phyloP scores from a whole-genome alignment of 2,888 invertebrate species.

The Helleia helle region DNA sequence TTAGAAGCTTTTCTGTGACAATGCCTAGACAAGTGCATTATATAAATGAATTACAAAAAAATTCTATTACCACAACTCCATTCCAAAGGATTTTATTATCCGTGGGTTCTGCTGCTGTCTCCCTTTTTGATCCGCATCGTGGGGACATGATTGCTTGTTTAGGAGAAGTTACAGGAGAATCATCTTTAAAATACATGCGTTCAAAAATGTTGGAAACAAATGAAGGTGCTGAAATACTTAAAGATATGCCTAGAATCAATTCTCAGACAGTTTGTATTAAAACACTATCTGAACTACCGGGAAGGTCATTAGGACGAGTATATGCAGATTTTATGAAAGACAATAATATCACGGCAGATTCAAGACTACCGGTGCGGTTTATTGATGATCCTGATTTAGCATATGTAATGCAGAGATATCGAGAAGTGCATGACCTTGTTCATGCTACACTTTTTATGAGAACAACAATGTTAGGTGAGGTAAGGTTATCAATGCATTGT shows the following conservation, averaged over 20 bases:
- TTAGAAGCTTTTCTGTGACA: constrained; percentile 12
- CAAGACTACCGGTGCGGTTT: constrained; percentile 91
- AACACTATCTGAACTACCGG: constrained; percentile 80
- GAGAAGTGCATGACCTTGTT: constrained; percentile 96
- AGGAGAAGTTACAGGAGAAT: constrained; percentile 90
- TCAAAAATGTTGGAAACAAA: constrained; percentile 82
- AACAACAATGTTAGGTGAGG: constrained; percentile 91
- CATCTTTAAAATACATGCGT: constrained; percentile 81
- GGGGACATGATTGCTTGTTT: constrained; percentile 96
- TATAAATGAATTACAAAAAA: constrained; percentile 74
- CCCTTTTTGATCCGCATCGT: constrained; percentile 85
- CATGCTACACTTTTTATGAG: constrained; percentile 95
- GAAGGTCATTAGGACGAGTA: constrained; percentile 87
- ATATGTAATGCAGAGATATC: constrained; percentile 97
- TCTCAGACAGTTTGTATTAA: constrained; percentile 85
- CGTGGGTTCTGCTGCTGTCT: constrained; percentile 89
- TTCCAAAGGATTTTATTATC: constrained; percentile 87
- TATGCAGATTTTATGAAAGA: constrained; percentile 88
- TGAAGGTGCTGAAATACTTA: constrained; percentile 85
- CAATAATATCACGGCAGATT: constrained; percentile 95
- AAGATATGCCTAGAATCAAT: constrained; percentile 90
- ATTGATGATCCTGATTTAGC: constrained; percentile 91
- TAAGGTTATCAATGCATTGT: too few relatives aligned
- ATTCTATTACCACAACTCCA: constrained; percentile 76
- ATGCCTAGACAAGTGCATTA: constrained; percentile 50